Percentiles rank a stretch among this genome's conserved stretches.
Evolutionary conservation across 2,797 vertebrate genomes (phyloP).

Genomic region (Enteromius viviparus): DNA sequence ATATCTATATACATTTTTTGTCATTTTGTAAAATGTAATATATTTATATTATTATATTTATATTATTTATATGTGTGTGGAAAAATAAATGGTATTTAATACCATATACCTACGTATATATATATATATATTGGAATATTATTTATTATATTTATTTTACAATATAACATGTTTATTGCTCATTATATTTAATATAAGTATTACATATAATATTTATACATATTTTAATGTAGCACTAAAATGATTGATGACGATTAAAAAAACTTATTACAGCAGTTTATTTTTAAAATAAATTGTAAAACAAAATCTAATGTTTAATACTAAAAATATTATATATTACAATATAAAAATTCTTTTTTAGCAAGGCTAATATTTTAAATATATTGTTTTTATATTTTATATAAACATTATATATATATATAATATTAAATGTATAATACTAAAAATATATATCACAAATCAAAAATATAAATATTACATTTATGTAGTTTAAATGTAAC

Average conservation of each 20-base stretch:
- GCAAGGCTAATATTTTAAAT: not conserved
- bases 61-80: not conserved
- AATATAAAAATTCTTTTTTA: not conserved
- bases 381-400: too few species aligned
- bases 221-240: too few species aligned
- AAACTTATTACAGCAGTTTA: too few species aligned
- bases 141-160: not conserved
- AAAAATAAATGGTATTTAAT: not conserved
- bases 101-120: too few species aligned
- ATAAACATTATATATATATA: too few species aligned
- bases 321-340: not conserved
- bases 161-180: not conserved
- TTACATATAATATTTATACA: too few species aligned
- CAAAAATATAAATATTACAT: not conserved
- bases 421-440: not conserved
- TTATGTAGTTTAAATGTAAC: not conserved
- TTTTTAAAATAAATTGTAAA: too few species aligned
- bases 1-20: not conserved
- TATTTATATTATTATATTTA: too few species aligned
- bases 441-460: not conserved
- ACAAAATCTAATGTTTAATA: not conserved
- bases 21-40: not conserved
- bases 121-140: too few species aligned
- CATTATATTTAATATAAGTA: too few species aligned
- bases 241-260: too few species aligned